phyloP scores from a whole-genome alignment of 2,797 vertebrate genomes.

The Chaetophractus vellerosus region DNA sequence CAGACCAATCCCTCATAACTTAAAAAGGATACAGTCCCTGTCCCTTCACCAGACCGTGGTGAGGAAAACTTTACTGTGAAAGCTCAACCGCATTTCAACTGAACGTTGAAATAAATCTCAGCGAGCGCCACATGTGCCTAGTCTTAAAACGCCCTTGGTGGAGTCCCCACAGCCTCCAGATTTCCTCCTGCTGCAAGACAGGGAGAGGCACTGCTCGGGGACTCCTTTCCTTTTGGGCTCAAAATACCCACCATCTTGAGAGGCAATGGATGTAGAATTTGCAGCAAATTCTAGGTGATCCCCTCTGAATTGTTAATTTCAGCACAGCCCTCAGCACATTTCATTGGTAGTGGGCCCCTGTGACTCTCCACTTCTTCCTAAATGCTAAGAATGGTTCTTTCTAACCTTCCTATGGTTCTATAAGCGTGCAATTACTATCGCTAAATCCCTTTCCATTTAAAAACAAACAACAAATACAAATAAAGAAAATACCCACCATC shows the following conservation, averaged over 20 bases:
- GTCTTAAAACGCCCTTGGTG: not conserved
- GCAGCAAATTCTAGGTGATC: not conserved
- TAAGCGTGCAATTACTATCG: not conserved
- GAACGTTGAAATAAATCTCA: not conserved
- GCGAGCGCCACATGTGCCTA: not conserved
- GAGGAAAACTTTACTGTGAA: not conserved
- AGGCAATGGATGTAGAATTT: not conserved
- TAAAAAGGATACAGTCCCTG: not conserved
- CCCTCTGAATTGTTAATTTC: not conserved
- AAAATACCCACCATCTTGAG: not conserved
- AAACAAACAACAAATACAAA: not conserved
- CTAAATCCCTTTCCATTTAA: not conserved
- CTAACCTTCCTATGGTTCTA: not conserved
- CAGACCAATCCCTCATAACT: not conserved
- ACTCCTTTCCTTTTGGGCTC: not conserved
- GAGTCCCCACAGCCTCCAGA: not conserved
- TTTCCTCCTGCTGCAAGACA: not conserved
- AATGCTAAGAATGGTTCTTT: not conserved
- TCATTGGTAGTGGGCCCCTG: too few relatives aligned
- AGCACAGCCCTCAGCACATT: not conserved
- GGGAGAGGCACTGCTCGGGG: not conserved
- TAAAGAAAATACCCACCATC: not conserved
- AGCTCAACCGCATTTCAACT: not conserved
- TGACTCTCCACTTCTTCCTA: too few relatives aligned
- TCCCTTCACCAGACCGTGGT: not conserved